phyloP scores from a whole-genome alignment of 2,113 vertebrate genomes.

The Pithys albifrons region DNA sequence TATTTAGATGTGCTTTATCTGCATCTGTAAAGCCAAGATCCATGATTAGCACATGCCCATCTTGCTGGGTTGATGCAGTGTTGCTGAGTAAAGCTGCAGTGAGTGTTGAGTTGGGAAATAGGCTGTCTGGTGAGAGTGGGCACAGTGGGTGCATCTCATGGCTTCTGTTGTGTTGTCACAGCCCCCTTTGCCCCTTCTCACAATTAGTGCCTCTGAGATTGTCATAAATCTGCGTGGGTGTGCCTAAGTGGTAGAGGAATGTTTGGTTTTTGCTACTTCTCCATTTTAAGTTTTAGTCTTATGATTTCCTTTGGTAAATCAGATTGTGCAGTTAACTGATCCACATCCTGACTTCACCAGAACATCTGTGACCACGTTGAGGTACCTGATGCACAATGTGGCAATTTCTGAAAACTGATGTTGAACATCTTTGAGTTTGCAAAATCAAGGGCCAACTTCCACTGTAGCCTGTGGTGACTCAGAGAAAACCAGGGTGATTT shows the following conservation, averaged over 20 bases:
- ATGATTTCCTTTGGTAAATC: not conserved
- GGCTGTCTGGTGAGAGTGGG: not conserved
- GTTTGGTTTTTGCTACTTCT: not conserved
- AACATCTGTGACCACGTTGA: not conserved
- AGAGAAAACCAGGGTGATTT: not conserved
- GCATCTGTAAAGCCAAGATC: not conserved
- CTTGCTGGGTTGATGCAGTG: too few relatives aligned
- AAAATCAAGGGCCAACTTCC: not conserved
- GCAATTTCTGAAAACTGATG: not conserved
- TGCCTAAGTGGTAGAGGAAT: not conserved
- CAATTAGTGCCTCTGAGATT: not conserved
- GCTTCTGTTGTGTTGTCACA: not conserved
- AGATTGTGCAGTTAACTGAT: not conserved
- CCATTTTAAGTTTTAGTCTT: not conserved
- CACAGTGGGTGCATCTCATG: not conserved
- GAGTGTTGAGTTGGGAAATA: not conserved
- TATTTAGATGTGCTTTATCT: not conserved
- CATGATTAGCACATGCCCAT: fast-evolving
- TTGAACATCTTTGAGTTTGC: not conserved
- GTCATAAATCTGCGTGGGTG: not conserved
- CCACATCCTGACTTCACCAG: not conserved
- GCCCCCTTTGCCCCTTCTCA: not conserved
- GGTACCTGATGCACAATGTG: not conserved
- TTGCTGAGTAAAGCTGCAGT: not conserved
- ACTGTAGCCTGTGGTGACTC: not conserved